Percentiles rank a stretch among this genome's conserved stretches.
These are phyloP conservation scores for Agrypnia vestita DNA, from an alignment of 1,140 invertebrate genomes.

Conservation along the genomic window DNA sequence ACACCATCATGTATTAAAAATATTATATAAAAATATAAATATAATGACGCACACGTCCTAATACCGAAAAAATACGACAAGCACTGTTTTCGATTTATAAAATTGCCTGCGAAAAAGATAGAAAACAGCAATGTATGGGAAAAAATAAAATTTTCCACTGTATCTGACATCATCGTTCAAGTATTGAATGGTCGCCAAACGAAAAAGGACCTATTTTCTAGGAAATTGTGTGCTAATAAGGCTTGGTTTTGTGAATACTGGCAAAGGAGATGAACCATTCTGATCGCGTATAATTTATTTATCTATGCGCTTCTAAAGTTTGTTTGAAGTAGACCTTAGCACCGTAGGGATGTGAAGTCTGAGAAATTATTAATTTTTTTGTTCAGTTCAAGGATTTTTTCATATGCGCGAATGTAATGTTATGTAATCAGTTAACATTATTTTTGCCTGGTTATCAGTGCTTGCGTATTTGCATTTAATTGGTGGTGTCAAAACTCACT, in stretches of 20 bases:
- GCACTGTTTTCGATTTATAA: constrained; percentile 38
- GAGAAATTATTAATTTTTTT: constrained; percentile 17
- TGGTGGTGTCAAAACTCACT: no score
- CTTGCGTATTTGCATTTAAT: no score
- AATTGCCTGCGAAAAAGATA: constrained; percentile 36
- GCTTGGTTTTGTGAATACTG: neutral
- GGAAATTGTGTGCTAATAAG: neutral
- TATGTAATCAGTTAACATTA: no score
- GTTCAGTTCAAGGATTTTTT: neutral
- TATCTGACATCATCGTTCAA: constrained; percentile 13
- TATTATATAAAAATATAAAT: neutral
- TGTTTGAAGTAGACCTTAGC: constrained; percentile 52
- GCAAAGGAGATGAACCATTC: constrained; percentile 27
- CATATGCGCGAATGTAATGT: no score
- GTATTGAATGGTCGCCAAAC: neutral
- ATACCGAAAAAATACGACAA: constrained; percentile 3
- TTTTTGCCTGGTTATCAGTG: no score
- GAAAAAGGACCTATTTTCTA: neutral
- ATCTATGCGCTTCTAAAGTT: constrained; percentile 58
- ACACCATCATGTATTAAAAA: neutral
- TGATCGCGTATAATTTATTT: constrained; percentile 46
- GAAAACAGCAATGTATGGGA: constrained; percentile 22
- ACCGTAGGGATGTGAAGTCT: constrained; percentile 36
- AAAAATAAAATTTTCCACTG: constrained; percentile 41
- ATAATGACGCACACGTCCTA: constrained; percentile 33